Percentiles rank a stretch among this genome's conserved stretches.
These are phyloP conservation scores for Notolabrus celidotus DNA, from an alignment of 2,797 vertebrate genomes.

Conservation along the genomic window DNA sequence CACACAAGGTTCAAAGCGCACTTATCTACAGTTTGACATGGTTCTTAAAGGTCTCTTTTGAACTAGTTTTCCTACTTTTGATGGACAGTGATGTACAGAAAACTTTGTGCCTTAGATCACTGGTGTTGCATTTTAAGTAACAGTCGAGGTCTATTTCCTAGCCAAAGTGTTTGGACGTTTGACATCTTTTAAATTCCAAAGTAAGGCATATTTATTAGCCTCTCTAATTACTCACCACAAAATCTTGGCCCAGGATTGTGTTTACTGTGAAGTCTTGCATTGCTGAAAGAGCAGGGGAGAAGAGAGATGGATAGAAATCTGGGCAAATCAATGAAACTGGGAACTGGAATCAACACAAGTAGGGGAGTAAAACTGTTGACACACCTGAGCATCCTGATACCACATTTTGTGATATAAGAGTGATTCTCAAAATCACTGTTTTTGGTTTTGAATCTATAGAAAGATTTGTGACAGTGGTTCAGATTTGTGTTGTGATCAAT, in stretches of 20 bases:
- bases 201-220: constrained; percentile 50
- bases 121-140: neutral
- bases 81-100: constrained; percentile 1
- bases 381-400: neutral
- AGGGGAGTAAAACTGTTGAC: neutral
- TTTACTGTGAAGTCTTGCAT: constrained; percentile 48
- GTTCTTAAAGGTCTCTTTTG: neutral
- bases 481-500: neutral
- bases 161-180: constrained; percentile 8
- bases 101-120: constrained; percentile 4
- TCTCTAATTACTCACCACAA: constrained; percentile 58
- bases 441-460: neutral
- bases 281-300: constrained; percentile 25
- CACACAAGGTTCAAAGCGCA: constrained; percentile 10
- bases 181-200: constrained; percentile 38
- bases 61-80: constrained; percentile 14
- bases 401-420: neutral
- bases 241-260: constrained; percentile 54
- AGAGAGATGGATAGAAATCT: constrained; percentile 17
- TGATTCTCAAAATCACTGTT: neutral
- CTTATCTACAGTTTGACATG: constrained; percentile 6
- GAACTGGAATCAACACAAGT: neutral
- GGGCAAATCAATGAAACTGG: neutral
- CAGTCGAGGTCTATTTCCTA: constrained; percentile 1
- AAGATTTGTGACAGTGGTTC: neutral